A percentile compares a stretch with the other conserved stretches of the same genome.
phyloP scores from a whole-genome alignment of 2,113 vertebrate species.

The Paramormyrops kingsleyae region DNA sequence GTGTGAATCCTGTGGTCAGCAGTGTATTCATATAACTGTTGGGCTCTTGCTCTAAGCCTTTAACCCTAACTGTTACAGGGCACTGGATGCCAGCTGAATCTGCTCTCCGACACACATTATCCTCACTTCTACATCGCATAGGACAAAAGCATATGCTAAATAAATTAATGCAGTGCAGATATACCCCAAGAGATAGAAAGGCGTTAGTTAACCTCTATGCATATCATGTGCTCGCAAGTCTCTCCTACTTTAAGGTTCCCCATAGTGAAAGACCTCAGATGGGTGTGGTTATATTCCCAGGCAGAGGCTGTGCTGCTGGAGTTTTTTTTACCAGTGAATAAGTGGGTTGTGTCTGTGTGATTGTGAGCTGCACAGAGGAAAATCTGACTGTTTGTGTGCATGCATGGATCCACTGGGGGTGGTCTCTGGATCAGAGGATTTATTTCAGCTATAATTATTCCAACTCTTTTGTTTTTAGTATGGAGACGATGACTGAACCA shows the following conservation, averaged over 20 bases:
- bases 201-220: not conserved
- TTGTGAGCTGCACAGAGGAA: not conserved
- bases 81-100: not conserved
- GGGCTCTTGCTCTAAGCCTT: not conserved
- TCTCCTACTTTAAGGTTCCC: not conserved
- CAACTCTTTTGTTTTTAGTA: not conserved
- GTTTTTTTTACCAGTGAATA: not conserved
- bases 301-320: not conserved
- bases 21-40: not conserved
- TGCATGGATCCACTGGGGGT: not conserved
- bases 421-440: not conserved
- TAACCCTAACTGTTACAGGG: not conserved
- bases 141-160: not conserved
- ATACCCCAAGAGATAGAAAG: not conserved
- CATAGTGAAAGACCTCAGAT: not conserved
- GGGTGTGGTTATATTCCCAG: not conserved
- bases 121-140: not conserved
- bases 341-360: not conserved
- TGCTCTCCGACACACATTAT: not conserved
- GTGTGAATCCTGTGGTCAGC: not conserved
- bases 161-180: not conserved
- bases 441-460: not conserved
- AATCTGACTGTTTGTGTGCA: not conserved
- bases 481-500: not conserved
- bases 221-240: not conserved